Evolutionary conservation across 2,113 vertebrate genomes (phyloP).

Genomic region (Pachypanchax playfairii): DNA sequence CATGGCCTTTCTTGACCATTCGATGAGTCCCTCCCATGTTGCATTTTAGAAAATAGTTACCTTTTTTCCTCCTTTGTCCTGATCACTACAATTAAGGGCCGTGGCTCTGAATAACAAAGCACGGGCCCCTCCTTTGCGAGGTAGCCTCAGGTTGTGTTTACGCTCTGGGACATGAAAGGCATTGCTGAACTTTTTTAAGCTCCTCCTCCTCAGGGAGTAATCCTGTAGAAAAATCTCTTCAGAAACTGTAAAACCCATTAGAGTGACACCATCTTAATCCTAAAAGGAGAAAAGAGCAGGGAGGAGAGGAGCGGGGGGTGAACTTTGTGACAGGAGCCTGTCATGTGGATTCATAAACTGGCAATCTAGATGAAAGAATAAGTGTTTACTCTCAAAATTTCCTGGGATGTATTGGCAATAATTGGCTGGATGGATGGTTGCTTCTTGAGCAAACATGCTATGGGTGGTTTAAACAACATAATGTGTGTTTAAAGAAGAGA

Average conservation of each 20-base stretch:
- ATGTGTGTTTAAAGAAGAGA: conserved; percentile 68
- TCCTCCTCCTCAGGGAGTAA: conserved; percentile 81
- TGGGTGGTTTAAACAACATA: conserved; percentile 65
- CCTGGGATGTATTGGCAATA: conserved; percentile 58
- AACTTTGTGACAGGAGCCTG: conserved; percentile 52
- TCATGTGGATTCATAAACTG: conserved; percentile 49
- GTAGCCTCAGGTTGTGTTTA: conserved; percentile 81
- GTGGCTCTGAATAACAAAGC: conserved; percentile 81
- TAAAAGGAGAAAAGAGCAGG: conserved; percentile 37
- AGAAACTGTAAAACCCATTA: conserved; percentile 83
- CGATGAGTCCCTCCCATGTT: conserved; percentile 46
- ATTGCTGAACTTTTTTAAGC: conserved; percentile 79
- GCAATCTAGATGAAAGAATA: conserved; percentile 23
- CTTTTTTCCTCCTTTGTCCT: conserved; percentile 73
- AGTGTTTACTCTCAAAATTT: conserved; percentile 68
- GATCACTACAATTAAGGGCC: conserved; percentile 76
- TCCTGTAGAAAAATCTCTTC: conserved; percentile 80
- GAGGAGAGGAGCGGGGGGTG: conserved; percentile 3
- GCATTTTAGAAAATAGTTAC: conserved; percentile 69
- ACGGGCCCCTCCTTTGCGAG: conserved; percentile 64
- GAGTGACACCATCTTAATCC: conserved; percentile 78
- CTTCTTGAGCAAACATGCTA: conserved; percentile 59
- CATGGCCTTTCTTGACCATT: conserved; percentile 49
- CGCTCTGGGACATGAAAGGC: conserved; percentile 79
- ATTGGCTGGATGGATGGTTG: conserved; percentile 58